Evolutionary conservation across 2,113 vertebrate genomes (phyloP), one percentile per base, ranked within the genome.

Genomic region (Fregata magnificens): DNA sequence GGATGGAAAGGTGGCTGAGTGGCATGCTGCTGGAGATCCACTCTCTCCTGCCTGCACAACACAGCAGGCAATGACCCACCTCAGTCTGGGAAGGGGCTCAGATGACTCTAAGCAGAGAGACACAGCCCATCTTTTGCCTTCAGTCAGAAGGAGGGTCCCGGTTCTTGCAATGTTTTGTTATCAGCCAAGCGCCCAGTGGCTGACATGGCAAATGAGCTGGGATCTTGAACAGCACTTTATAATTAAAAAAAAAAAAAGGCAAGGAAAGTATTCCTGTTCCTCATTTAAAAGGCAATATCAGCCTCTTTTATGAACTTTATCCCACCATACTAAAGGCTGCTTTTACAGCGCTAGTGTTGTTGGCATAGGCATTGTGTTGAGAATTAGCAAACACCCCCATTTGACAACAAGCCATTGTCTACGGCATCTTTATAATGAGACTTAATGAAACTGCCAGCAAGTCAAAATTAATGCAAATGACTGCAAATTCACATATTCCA

Each of bases 381-480:
- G 95, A 91, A 82, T 67, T 70, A 40, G 42, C 47, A 74, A 80
- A 47, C 44, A 34, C 17, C 12, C 47, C 18, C 28, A 8, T 2
- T 2, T 76, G 88, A 56, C 67, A 89, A 34, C 16, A 73, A 88
- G n/a, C 84, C 22, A 82, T 62, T 92, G 87, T 95, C 95, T 80
- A 2, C 24, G 66, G 84, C 58, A 59, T 92, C 83, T 90, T 90
- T 18, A 29, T 73, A 82, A 89, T 67, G 45, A 83, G 84, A 77
- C 67, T 76, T 56, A 93, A 94, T 4, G 19, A 70, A 94, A 93
- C 59, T 47, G 56, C 86, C 83, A 87, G 86, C 72, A 26, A 66
- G 76, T 76, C 58, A 66, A 52, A 96, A 96, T 90, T n/a, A 91
- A 97, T 97, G 97, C 93, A 93, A 96, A 97, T 95, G 78, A 91